These are phyloP conservation scores for Cryptotis parvus DNA, from an alignment of 2,113 vertebrate species.

Conservation along the genomic window DNA sequence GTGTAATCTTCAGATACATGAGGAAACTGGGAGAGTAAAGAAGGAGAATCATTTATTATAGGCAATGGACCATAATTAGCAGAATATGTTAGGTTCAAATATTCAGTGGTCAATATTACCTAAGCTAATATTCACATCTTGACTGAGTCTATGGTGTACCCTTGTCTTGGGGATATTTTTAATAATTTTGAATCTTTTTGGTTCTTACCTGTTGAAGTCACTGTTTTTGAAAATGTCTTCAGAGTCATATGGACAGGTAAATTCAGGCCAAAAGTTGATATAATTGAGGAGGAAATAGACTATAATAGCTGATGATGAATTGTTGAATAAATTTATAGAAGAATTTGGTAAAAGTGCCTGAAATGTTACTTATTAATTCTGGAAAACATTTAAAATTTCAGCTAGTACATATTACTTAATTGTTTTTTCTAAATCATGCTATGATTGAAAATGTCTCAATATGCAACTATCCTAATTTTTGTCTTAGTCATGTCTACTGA, in stretches of 20 bases:
- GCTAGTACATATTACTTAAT: too few relatives aligned
- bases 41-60: neutral
- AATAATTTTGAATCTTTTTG: neutral
- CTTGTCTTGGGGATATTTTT: neutral
- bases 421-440: neutral
- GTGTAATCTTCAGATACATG: neutral
- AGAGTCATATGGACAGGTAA: neutral
- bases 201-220: neutral
- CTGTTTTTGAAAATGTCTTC: neutral
- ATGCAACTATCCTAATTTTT: neutral
- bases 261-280: neutral
- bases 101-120: neutral
- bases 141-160: neutral
- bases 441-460: neutral
- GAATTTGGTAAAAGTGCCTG: neutral
- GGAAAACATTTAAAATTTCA: neutral
- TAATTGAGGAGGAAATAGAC: neutral
- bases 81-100: neutral
- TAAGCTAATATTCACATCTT: neutral
- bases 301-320: neutral
- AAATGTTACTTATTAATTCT: neutral
- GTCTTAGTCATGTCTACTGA: neutral
- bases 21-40: neutral
- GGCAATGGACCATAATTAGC: neutral
- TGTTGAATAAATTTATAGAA: neutral